These are phyloP conservation scores for Bos taurus DNA, from an alignment of 2,113 vertebrate genomes.

Conservation along the genomic window ARS-UCD2.0 NC_037346.1:60030001-60030500, in stretches of 20 bases:
- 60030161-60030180: neutral
- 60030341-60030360: neutral
- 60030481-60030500: neutral
- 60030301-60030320: neutral
- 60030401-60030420: neutral
- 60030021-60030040: neutral
- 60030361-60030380: no score
- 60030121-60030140: accelerated
- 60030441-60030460: neutral
- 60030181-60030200: neutral
- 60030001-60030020: neutral
- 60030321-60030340: neutral
- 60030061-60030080: accelerated
- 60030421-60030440: neutral
- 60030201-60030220: neutral
- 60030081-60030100: accelerated
- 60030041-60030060: neutral
- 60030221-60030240: neutral
- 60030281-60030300: neutral
- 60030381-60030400: neutral
- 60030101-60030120: accelerated
- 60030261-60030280: neutral
- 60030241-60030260: neutral
- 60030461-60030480: neutral
- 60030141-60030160: accelerated